These are phyloP conservation scores for Amazona vittata DNA, from an alignment of 2,113 vertebrate genomes.

Conservation along the genomic window DNA sequence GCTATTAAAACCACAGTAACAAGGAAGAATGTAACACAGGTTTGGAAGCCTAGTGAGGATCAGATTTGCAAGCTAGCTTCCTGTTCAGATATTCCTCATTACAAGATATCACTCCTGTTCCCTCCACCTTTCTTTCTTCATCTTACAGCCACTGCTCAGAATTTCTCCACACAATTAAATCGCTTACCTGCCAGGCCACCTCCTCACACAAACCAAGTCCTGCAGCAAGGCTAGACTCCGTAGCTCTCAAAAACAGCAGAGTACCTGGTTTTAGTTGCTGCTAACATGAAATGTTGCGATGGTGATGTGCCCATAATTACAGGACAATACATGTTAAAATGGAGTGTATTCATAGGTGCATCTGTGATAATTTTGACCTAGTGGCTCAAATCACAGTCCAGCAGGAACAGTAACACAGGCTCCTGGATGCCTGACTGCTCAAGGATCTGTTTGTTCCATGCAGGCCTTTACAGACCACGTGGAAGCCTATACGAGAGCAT, in stretches of 20 bases:
- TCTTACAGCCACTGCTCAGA: neutral
- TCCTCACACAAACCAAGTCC: neutral
- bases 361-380: neutral
- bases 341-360: neutral
- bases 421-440: neutral
- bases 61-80: neutral
- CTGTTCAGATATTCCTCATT: neutral
- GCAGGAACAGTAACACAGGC: neutral
- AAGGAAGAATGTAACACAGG: neutral
- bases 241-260: neutral
- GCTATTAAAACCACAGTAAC: neutral
- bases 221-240: neutral
- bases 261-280: neutral
- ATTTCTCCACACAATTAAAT: neutral
- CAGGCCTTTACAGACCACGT: neutral
- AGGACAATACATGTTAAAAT: neutral
- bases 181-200: neutral
- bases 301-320: neutral
- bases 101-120: neutral
- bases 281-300: neutral
- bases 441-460: neutral
- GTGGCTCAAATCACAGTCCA: neutral
- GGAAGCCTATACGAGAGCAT: neutral
- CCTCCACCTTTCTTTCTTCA: neutral
- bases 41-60: neutral